phyloP scores from a whole-genome alignment of 2,797 vertebrate genomes.

The Syngnathus acus region DNA sequence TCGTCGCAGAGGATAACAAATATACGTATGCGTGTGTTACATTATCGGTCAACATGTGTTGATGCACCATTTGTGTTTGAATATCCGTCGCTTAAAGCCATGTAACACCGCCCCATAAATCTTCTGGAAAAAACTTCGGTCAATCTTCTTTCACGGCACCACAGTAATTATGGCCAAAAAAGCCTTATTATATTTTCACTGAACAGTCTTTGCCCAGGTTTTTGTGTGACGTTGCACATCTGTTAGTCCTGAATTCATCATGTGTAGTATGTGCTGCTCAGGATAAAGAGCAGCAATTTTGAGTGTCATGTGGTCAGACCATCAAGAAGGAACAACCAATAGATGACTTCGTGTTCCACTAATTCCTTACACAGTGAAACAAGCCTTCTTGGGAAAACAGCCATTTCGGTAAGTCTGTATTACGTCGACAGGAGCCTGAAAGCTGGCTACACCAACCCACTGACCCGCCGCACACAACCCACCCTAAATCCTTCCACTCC shows the following conservation, averaged over 20 bases:
- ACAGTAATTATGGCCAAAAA: conserved; percentile 42
- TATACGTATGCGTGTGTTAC: too few relatives aligned
- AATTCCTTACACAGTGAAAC: conserved; percentile 81
- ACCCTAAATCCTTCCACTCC: conserved; percentile 40
- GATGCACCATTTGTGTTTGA: too few relatives aligned
- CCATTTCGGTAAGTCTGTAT: conserved; percentile 79
- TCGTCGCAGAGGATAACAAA: too few relatives aligned
- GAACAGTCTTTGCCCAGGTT: conserved; percentile 76
- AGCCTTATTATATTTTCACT: conserved; percentile 63
- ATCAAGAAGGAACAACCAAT: conserved; percentile 84
- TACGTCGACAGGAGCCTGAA: conserved; percentile 62
- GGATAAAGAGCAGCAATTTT: conserved; percentile 76
- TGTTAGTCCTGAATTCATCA: conserved; percentile 72
- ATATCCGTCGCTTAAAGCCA: too few relatives aligned
- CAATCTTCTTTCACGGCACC: too few relatives aligned
- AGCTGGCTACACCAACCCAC: conserved; percentile 50
- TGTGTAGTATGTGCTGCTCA: conserved; percentile 58
- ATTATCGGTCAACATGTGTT: too few relatives aligned
- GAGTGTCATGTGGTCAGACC: conserved; percentile 67
- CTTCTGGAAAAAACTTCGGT: too few relatives aligned
- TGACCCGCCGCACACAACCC: conserved; percentile 24
- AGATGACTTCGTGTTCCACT: conserved; percentile 89
- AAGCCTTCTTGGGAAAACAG: conserved; percentile 80
- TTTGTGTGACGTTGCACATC: conserved; percentile 52
- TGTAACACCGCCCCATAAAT: too few relatives aligned